Conservation (phyloP, 2,113 vertebrate species). For the Seriola quinqueradiata region DNA sequence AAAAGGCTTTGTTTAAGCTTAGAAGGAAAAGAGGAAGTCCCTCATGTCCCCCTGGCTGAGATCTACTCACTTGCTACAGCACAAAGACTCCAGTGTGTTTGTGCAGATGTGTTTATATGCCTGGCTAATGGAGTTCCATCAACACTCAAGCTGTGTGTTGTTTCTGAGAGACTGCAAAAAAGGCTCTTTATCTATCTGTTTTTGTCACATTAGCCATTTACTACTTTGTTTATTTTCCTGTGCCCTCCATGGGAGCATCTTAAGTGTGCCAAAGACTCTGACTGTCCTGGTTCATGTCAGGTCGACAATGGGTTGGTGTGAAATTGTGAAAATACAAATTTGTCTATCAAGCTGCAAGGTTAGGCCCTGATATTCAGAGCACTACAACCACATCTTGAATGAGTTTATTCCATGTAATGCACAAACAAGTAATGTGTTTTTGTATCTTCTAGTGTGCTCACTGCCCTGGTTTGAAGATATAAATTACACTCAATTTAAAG, state of each 20-base stretch:
- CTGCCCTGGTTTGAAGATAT: neutral
- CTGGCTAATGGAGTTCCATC: slow-evolving; percentile 70
- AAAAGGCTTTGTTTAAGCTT: slow-evolving; percentile 73
- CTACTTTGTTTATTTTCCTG: slow-evolving; percentile 62
- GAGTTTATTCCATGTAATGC: neutral
- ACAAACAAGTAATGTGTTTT: neutral
- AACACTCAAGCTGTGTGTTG: slow-evolving; percentile 58
- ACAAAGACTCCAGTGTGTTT: slow-evolving; percentile 60
- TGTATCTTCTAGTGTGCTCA: neutral
- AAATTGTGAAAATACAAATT: neutral
- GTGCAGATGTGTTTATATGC: slow-evolving; percentile 62
- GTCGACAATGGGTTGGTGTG: neutral
- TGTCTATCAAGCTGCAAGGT: neutral
- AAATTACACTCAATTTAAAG: neutral
- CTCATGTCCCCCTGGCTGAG: slow-evolving; percentile 65
- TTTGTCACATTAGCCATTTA: slow-evolving; percentile 69
- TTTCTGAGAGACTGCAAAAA: slow-evolving; percentile 56
- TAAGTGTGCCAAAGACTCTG: neutral
- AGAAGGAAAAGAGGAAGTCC: slow-evolving; percentile 61
- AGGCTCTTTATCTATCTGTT: slow-evolving; percentile 60
- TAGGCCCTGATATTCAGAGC: neutral
- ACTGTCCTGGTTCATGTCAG: slow-evolving; percentile 1
- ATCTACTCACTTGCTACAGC: slow-evolving; percentile 48
- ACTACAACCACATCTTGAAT: neutral
- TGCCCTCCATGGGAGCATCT: slow-evolving; percentile 31